Base-by-base conservation (phyloP, 2,797 vertebrate species). In the Tachyglossus aculeatus region DNA sequence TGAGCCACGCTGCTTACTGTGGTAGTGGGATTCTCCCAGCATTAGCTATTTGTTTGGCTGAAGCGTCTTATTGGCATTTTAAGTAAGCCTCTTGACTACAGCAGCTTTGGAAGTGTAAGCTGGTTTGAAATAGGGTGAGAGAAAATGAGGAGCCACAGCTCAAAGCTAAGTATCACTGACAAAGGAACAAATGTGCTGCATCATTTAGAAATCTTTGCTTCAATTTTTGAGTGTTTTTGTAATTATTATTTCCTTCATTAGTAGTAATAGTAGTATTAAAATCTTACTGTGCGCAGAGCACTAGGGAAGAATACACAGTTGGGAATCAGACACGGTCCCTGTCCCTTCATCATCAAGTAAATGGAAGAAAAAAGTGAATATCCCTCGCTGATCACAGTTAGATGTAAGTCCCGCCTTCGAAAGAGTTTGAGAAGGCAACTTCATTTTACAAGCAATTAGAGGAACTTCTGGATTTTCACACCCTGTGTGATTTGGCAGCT, bases 381-480 rank as follows among this genome's bases (percentile, higher is more conserved):
- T 60, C 29, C 56, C 14, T n/a, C n/a, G n/a, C 19, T 9, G 50
- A 71, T 41, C 40, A 22, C 51, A 68, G 55, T 24, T 11, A 77
- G 45, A 77, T 2, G 1, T 1, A 11, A 39, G n/a, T 43, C 22
- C 31, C 38, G 62, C 53, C 57, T 77, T 72, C n/a, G 50, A 34
- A 2, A 64, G 79, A 73, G 41, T 0, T 65, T 48, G 71, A 48
- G 45, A 69, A 51, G 65, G 57, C 71, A 86, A 82, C 81, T 87
- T 74, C 70, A 43, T 89, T 88, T 88, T 83, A 82, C 38, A 87
- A 74, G 84, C 77, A 85, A 89, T 91, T 88, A 88, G 72, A 87
- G 57, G 43, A 88, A 87, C 70, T 82, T 89, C 70, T 86, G 80
- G 71, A 89, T 86, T 86, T 88, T 67, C 29, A 36, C 41, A 58